Conservation (phyloP, 2,888 invertebrate species). For the Chaitophorus viminalis region DNA sequence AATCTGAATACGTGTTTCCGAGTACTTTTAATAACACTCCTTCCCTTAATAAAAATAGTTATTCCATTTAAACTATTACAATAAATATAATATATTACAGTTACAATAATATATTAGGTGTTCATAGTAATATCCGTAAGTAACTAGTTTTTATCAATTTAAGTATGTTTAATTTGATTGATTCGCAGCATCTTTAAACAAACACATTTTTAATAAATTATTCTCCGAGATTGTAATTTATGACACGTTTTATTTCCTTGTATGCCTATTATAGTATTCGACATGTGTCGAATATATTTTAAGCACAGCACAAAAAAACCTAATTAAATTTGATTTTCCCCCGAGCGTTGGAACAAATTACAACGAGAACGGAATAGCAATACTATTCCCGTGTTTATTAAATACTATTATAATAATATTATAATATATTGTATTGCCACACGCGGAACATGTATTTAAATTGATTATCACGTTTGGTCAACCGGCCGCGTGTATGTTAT, state of each 20-base stretch:
- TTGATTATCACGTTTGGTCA: conserved; percentile 9
- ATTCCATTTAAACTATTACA: too few relatives aligned
- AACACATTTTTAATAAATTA: not conserved
- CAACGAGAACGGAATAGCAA: not conserved
- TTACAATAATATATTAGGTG: too few relatives aligned
- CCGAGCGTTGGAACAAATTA: not conserved
- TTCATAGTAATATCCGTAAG: too few relatives aligned
- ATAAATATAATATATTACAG: too few relatives aligned
- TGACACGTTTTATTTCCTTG: not conserved
- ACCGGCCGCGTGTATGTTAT: not conserved
- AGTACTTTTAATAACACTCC: not conserved
- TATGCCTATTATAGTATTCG: not conserved
- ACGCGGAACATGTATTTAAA: conserved; percentile 3
- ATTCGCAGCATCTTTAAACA: not conserved
- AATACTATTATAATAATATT: not conserved
- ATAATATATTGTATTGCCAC: not conserved
- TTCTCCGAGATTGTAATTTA: not conserved
- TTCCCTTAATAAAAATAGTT: too few relatives aligned
- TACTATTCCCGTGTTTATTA: conserved; percentile 6
- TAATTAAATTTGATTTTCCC: not conserved
- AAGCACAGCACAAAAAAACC: not conserved
- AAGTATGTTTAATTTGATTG: too few relatives aligned
- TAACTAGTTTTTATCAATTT: too few relatives aligned
- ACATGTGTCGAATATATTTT: not conserved
- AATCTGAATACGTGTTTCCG: not conserved